phyloP scores from a whole-genome alignment of 2,888 invertebrate genomes.

The Melanostoma mellinum region DNA sequence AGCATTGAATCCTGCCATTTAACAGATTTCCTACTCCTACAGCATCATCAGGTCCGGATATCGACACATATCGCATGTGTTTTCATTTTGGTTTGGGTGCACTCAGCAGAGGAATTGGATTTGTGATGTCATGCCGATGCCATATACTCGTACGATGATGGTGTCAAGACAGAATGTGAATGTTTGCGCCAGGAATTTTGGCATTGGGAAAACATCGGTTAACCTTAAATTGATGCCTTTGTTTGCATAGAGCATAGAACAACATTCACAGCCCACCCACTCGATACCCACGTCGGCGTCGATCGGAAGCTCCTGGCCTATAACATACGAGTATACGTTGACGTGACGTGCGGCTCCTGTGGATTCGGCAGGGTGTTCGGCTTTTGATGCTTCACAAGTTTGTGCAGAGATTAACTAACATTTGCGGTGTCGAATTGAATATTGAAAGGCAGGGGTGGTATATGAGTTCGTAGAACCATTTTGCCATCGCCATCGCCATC shows the following conservation, averaged over 20 bases:
- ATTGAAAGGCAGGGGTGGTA: conserved; percentile 64
- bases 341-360: conserved; percentile 67
- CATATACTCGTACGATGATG: conserved; percentile 56
- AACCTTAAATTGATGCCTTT: conserved; percentile 73
- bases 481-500: not conserved
- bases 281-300: conserved; percentile 41
- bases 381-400: conserved; percentile 73
- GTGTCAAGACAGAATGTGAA: conserved; percentile 72
- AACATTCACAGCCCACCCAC: conserved; percentile 55
- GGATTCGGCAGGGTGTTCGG: conserved; percentile 63
- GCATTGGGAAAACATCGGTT: conserved; percentile 73
- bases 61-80: conserved; percentile 58
- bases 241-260: conserved; percentile 68
- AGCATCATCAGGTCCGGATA: conserved; percentile 62
- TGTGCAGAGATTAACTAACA: conserved; percentile 72
- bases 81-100: conserved; percentile 1
- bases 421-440: conserved; percentile 71
- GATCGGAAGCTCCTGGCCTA: conserved; percentile 64
- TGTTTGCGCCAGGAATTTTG: conserved; percentile 69
- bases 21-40: conserved; percentile 65
- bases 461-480: conserved; percentile 30
- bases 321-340: conserved; percentile 27
- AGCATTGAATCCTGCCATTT: conserved; percentile 72
- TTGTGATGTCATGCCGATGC: conserved; percentile 53
- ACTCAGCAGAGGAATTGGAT: conserved; percentile 58